Base-by-base conservation (phyloP, 2,113 vertebrate species). In the Oceanites oceanicus region DNA sequence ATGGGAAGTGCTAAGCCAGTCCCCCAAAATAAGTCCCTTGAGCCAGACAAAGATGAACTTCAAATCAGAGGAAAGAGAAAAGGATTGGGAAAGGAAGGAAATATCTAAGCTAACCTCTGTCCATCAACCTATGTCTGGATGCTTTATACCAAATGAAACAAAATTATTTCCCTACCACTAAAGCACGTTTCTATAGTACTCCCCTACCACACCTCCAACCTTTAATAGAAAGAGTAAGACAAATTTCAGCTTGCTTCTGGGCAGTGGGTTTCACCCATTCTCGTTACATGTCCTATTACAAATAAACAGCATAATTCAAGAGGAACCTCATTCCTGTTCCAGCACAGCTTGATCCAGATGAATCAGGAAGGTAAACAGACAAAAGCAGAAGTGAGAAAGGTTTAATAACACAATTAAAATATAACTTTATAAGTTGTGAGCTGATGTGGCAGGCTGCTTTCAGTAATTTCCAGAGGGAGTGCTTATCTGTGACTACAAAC, bases 391-490 rank as follows among this genome's bases (percentile, higher is more conserved):
- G 38, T 19, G 36, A 85, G 73, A 72, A 76, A 65, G 29, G 32
- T 88, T 92, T 94, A 96, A 88, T 76, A 94, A 86, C 59, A 83
- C 84, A 91, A 96, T 94, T 96, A 94, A 96, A 95, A 95, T 85
- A 78, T 87, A 90, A 82, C 77, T 91, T 95, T 73, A 79, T 91
- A 94, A 92, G 80, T 50, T 76, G 70, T 62, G 70, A 94, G 62
- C 50, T 94, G 89, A 90, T 93, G 71, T 66, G 77, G 73, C 87
- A 90, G 59, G 42, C 89, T 96, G 78, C n/a, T 89, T 89, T 88
- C 88, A 80, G 88, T 95, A 86, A 96, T 97, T 96, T 96, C 96
- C 96, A 93, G 93, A 83, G 94, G 94, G 95, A 97, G 89, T 86
- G 77, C 91, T 96, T 96, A 95, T 70, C 70, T 26, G 0, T 90